A percentile compares a stretch with the other conserved stretches of the same genome.
These are phyloP conservation scores for Ptychochromis oligacanthus DNA, from an alignment of 2,113 vertebrate genomes.

Conservation along the genomic window DNA sequence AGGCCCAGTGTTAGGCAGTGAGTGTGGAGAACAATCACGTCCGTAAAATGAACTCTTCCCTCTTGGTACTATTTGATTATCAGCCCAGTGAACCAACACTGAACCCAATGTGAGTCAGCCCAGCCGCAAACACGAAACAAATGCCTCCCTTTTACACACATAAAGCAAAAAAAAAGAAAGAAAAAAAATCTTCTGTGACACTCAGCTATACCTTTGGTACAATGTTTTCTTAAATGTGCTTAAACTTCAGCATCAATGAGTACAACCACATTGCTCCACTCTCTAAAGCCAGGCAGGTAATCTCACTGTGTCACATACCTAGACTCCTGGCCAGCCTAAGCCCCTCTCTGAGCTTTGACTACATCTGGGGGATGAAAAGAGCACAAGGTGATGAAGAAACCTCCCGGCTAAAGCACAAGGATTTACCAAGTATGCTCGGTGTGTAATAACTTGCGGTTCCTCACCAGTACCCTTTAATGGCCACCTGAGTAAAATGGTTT, in stretches of 20 bases:
- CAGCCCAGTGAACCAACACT: slow-evolving; percentile 31
- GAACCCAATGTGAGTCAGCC: slow-evolving; percentile 30
- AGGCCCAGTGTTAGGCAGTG: slow-evolving; percentile 29
- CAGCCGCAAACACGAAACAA: slow-evolving; percentile 19
- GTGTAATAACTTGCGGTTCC: slow-evolving; percentile 54
- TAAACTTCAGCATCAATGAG: slow-evolving; percentile 32
- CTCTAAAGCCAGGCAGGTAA: slow-evolving; percentile 56
- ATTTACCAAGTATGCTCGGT: slow-evolving; percentile 55
- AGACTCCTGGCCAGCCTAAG: slow-evolving; percentile 53
- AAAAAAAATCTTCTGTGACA: background rate
- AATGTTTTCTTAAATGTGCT: background rate
- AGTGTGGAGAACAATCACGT: slow-evolving; percentile 39
- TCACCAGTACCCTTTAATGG: slow-evolving; percentile 59
- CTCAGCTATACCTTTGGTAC: background rate
- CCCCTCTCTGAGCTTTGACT: slow-evolving; percentile 58
- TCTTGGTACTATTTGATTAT: slow-evolving; percentile 44
- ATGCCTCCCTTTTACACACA: background rate
- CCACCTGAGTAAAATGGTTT: slow-evolving; percentile 64
- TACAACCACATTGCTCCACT: slow-evolving; percentile 20
- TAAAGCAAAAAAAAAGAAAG: background rate
- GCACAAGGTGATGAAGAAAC: slow-evolving; percentile 54
- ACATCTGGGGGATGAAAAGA: slow-evolving; percentile 60
- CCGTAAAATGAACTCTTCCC: slow-evolving; percentile 45
- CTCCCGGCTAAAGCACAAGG: slow-evolving; percentile 37
- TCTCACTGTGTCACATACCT: slow-evolving; percentile 57